Percentiles rank a stretch among this genome's conserved stretches.
These are phyloP conservation scores for Himantopus leucocephalus DNA, from an alignment of 2,113 vertebrate genomes.

Conservation along the genomic window DNA sequence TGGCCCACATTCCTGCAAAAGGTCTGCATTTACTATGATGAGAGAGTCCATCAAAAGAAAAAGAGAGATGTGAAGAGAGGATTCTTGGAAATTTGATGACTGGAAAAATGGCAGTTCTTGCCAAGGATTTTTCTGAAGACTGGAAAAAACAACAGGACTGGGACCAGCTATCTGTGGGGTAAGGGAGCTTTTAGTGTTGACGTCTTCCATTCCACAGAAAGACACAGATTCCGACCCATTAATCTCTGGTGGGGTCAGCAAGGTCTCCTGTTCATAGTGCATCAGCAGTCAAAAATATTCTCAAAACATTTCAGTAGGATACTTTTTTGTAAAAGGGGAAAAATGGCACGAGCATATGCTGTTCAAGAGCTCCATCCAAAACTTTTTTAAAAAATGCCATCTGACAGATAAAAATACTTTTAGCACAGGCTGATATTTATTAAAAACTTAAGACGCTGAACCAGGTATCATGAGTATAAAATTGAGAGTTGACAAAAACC, in stretches of 20 bases:
- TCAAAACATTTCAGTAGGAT: constrained; percentile 43
- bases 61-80: constrained; percentile 47
- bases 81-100: constrained; percentile 62
- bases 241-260: constrained; percentile 53
- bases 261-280: constrained; percentile 36
- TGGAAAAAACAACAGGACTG: constrained; percentile 63
- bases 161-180: constrained; percentile 60
- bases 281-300: constrained; percentile 24
- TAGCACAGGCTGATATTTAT: background rate
- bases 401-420: constrained; percentile 13
- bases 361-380: constrained; percentile 6
- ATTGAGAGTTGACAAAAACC: background rate
- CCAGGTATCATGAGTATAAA: background rate
- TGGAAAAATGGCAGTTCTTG: constrained; percentile 67
- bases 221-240: constrained; percentile 53
- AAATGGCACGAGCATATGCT: background rate
- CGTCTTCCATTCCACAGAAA: constrained; percentile 66
- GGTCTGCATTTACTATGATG: constrained; percentile 50
- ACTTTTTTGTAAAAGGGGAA: background rate
- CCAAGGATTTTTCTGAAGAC: constrained; percentile 71
- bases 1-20: constrained; percentile 35
- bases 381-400: background rate
- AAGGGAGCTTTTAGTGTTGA: constrained; percentile 66
- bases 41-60: constrained; percentile 61
- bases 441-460: background rate